Percentiles rank a stretch among this genome's conserved stretches.
Evolutionary conservation across 2,113 vertebrate species (phyloP).

Genomic region (Pavo muticus): DNA sequence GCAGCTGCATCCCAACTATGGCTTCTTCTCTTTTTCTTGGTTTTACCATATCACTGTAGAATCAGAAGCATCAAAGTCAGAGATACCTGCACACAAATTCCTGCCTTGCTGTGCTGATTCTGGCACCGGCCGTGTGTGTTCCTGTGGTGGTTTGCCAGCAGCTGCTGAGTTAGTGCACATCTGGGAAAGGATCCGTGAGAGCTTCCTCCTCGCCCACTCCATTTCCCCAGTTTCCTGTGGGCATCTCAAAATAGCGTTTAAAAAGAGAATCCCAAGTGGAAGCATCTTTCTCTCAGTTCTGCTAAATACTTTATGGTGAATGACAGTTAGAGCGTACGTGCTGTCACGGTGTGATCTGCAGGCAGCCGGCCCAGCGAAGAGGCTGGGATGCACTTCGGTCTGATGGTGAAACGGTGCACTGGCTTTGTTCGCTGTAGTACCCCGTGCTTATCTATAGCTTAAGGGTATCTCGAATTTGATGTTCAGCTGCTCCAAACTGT

Average conservation of each 20-base stretch:
- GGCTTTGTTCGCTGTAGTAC: background rate
- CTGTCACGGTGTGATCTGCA: background rate
- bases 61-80: background rate
- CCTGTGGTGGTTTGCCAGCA: background rate
- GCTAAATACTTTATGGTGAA: background rate
- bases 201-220: background rate
- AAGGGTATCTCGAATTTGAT: background rate
- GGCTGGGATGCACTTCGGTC: background rate
- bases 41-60: fast-evolving
- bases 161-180: background rate
- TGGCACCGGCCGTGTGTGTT: background rate
- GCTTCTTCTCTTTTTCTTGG: background rate
- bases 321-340: background rate
- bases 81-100: background rate
- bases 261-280: background rate
- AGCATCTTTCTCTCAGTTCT: background rate
- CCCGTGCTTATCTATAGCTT: conserved; percentile 9
- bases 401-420: background rate
- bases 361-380: background rate
- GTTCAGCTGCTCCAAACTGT: background rate
- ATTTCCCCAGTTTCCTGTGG: background rate
- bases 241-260: background rate
- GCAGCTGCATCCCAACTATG: background rate
- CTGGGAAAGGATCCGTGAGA: background rate
- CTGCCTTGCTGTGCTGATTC: background rate